These are phyloP conservation scores for Ectemnius continuus DNA, from an alignment of 2,888 invertebrate species.

Conservation along the genomic window DNA sequence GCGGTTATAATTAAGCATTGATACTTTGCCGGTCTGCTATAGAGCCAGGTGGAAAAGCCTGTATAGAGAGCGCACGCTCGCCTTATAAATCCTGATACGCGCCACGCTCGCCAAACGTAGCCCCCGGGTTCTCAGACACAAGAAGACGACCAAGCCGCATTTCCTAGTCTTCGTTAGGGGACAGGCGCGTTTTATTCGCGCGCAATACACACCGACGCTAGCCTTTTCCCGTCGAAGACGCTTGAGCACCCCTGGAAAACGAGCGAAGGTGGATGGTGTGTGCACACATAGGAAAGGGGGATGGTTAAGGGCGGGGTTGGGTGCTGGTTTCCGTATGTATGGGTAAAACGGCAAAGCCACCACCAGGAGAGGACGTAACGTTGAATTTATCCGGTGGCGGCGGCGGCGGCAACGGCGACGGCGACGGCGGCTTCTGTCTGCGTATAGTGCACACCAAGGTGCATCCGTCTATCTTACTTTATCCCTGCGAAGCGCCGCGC, in stretches of 20 bases:
- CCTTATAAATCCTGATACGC: background rate
- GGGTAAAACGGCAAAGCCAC: conserved; percentile 73
- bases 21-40: too few relatives aligned
- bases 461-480: conserved; percentile 77
- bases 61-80: too few relatives aligned
- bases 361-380: conserved; percentile 66
- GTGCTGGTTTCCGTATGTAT: conserved; percentile 48
- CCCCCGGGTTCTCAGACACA: background rate
- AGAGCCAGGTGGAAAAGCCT: background rate
- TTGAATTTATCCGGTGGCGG: conserved; percentile 73
- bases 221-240: conserved; percentile 40
- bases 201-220: conserved; percentile 24
- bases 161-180: background rate
- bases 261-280: conserved; percentile 41
- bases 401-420: too few relatives aligned
- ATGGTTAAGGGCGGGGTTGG: conserved; percentile 1
- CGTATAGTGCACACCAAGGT: conserved; percentile 64
- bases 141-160: background rate
- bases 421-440: conserved; percentile 53
- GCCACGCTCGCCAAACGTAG: background rate
- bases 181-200: conserved; percentile 14
- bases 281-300: conserved; percentile 26
- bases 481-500: conserved; percentile 73
- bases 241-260: conserved; percentile 58
- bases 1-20: too few relatives aligned